phyloP scores from a whole-genome alignment of 37 sponge, comb jelly and placozoan genomes.

The Oscarella lobularis region DNA sequence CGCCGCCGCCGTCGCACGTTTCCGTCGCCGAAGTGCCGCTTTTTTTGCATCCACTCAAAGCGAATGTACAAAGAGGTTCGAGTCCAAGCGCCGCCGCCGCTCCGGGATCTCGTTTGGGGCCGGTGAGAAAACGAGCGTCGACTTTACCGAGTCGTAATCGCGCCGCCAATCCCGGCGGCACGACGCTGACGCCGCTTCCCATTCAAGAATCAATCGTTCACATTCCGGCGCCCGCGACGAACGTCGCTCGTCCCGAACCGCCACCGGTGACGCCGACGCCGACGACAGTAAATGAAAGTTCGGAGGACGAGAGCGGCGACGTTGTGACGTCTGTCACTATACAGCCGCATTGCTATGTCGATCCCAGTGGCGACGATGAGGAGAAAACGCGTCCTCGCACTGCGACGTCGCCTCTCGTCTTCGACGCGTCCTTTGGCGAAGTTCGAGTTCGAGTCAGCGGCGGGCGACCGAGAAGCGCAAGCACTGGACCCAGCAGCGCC shows the following conservation, averaged over 20 bases:
- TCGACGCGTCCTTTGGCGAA: neutral
- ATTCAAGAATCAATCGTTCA: neutral
- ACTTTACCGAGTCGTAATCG: neutral
- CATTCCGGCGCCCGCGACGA: neutral
- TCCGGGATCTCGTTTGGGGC: neutral
- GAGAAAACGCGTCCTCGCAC: neutral
- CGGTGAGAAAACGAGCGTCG: neutral
- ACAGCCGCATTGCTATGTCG: neutral
- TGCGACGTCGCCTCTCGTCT: neutral
- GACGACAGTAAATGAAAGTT: neutral
- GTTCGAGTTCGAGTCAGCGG: neutral
- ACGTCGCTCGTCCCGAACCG: neutral
- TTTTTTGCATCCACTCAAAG: neutral
- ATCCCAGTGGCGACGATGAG: too few species aligned
- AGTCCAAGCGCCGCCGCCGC: neutral
- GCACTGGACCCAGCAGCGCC: too few species aligned
- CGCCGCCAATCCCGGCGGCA: neutral
- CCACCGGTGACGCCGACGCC: neutral
- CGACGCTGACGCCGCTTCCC: neutral
- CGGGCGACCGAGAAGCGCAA: neutral
- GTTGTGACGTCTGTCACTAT: neutral
- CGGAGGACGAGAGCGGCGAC: neutral
- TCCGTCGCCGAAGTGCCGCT: neutral
- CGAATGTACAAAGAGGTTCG: too few species aligned
- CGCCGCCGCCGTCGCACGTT: neutral